Conservation (phyloP, 1,140 invertebrate genomes). For the Drosophila biarmipes region DNA sequence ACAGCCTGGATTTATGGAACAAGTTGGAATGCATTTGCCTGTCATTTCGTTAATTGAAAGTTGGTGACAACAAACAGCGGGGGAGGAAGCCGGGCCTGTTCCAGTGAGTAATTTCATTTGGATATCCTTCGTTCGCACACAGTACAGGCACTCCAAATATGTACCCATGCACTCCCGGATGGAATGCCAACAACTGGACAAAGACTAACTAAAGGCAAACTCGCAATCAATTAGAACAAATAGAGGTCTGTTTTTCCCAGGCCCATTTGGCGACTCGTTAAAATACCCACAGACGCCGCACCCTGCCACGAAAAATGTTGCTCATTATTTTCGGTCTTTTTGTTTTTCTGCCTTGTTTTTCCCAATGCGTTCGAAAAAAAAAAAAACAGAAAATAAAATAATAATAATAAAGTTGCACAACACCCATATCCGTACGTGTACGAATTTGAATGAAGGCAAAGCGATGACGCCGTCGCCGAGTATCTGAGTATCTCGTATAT, state of each 20-base stretch:
- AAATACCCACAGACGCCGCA: slow-evolving; percentile 24
- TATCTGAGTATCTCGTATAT: slow-evolving; percentile 15
- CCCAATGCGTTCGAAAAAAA: slow-evolving; percentile 42
- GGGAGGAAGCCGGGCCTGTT: slow-evolving; percentile 1
- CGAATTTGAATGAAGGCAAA: slow-evolving; percentile 39
- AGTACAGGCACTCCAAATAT: not conserved
- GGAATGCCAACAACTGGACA: slow-evolving; percentile 28
- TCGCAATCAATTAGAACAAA: slow-evolving; percentile 51
- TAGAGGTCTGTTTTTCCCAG: slow-evolving; percentile 31
- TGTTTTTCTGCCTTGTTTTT: slow-evolving; percentile 40
- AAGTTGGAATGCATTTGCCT: slow-evolving; percentile 52
- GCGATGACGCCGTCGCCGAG: slow-evolving; percentile 14
- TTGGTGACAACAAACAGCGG: slow-evolving; percentile 50
- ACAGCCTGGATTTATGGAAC: slow-evolving; percentile 23
- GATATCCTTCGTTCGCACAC: slow-evolving; percentile 22
- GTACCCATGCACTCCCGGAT: not conserved
- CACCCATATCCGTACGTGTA: slow-evolving; percentile 29
- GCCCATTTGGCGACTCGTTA: slow-evolving; percentile 44
- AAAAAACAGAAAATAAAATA: slow-evolving; percentile 10
- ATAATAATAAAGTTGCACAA: slow-evolving; percentile 55
- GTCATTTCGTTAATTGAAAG: slow-evolving; percentile 56
- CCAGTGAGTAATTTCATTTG: slow-evolving; percentile 42
- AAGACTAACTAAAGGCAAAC: slow-evolving; percentile 35
- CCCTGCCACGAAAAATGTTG: slow-evolving; percentile 36
- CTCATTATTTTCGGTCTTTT: slow-evolving; percentile 37